These are phyloP conservation scores for Drosophila navojoa DNA, from an alignment of 1,140 invertebrate genomes.

Conservation along the genomic window DNA sequence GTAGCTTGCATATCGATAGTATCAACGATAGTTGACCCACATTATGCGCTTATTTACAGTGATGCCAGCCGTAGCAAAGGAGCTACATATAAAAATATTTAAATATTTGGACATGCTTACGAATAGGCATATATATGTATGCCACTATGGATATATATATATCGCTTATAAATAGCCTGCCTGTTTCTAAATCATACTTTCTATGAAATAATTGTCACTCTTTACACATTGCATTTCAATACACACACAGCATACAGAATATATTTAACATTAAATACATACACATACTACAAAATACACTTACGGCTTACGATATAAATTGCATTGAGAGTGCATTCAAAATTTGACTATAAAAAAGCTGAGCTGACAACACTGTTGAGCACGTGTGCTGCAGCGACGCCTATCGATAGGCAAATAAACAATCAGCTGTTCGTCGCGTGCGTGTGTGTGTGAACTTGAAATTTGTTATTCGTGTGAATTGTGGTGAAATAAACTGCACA, in stretches of 20 bases:
- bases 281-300: neutral
- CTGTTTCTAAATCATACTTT: too few relatives aligned
- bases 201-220: too few relatives aligned
- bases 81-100: neutral
- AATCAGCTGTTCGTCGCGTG: conserved; percentile 16
- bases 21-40: neutral
- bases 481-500: conserved; percentile 62
- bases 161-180: too few relatives aligned
- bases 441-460: conserved; percentile 57
- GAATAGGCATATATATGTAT: too few relatives aligned
- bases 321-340: neutral
- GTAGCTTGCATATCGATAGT: conserved; percentile 8
- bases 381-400: conserved; percentile 13
- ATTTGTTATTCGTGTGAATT: conserved; percentile 48
- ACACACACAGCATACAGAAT: too few relatives aligned
- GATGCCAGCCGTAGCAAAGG: neutral
- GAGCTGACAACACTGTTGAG: neutral
- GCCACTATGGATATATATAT: too few relatives aligned
- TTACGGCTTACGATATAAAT: too few relatives aligned
- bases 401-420: conserved; percentile 20
- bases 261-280: neutral
- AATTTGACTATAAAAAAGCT: neutral
- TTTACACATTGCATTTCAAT: too few relatives aligned
- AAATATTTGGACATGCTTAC: too few relatives aligned
- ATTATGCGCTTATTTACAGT: too few relatives aligned